phyloP scores from a whole-genome alignment of 2,113 vertebrate species.

The Cryptotis parvus region DNA sequence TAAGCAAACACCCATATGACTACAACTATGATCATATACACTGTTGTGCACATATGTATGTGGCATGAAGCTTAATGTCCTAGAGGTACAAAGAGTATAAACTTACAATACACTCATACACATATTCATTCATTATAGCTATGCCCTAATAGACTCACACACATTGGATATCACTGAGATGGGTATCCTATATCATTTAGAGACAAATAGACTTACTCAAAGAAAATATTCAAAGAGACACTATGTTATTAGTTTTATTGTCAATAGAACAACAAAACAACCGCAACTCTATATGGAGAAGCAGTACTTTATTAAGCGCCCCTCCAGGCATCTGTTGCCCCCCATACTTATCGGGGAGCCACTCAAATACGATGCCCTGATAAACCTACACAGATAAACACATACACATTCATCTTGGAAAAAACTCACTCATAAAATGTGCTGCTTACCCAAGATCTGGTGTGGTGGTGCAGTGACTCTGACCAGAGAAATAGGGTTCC shows the following conservation, averaged over 20 bases:
- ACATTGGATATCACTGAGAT: neutral
- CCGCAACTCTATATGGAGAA: neutral
- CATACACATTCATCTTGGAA: neutral
- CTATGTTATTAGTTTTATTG: conserved; percentile 58
- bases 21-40: neutral
- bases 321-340: conserved; percentile 32
- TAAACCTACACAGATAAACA: conserved; percentile 54
- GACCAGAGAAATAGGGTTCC: neutral
- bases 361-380: neutral
- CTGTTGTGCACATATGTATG: neutral
- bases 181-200: neutral
- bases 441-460: neutral
- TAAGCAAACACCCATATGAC: neutral
- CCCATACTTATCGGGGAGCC: conserved; percentile 10
- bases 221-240: conserved; percentile 36
- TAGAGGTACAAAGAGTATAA: neutral
- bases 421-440: neutral
- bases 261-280: conserved; percentile 43
- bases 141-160: neutral
- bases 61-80: neutral
- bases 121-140: neutral
- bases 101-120: neutral
- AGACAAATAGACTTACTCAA: neutral
- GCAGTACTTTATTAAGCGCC: conserved; percentile 19
- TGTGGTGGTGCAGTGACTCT: neutral